Evolutionary conservation across 2,113 vertebrate species (phyloP).

Genomic region (Monopterus albus): DNA sequence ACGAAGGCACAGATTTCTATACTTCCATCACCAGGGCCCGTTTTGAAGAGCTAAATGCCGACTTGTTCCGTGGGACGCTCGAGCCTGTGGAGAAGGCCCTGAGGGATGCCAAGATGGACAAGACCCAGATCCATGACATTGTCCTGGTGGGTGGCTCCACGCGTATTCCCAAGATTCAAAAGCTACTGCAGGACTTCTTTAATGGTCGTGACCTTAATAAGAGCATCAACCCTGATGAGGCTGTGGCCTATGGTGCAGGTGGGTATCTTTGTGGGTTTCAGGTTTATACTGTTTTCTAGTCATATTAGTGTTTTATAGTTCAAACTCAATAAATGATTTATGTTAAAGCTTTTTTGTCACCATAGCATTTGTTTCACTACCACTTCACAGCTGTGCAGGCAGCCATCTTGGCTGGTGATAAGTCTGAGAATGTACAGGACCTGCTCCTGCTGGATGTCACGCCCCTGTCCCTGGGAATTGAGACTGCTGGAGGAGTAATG

Average conservation of each 20-base stretch:
- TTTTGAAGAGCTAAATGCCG: constrained; percentile 92
- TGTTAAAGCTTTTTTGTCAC: background rate
- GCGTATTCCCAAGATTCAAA: constrained; percentile 93
- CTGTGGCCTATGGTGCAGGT: constrained; percentile 92
- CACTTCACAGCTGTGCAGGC: constrained; percentile 88
- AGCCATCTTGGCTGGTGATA: constrained; percentile 91
- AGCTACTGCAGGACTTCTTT: constrained; percentile 90
- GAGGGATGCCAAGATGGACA: constrained; percentile 91
- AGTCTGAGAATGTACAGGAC: constrained; percentile 95
- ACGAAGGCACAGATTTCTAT: constrained; percentile 91
- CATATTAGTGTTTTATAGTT: background rate
- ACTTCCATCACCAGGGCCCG: constrained; percentile 92
- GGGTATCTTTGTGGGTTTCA: constrained; percentile 3
- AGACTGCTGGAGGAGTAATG: constrained; percentile 93
- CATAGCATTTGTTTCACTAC: constrained; percentile 8
- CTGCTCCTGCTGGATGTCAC: constrained; percentile 90
- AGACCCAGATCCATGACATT: constrained; percentile 90
- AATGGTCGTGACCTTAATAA: constrained; percentile 93
- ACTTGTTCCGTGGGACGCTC: constrained; percentile 91
- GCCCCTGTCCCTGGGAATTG: constrained; percentile 89
- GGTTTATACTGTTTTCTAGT: background rate
- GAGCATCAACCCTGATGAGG: constrained; percentile 94
- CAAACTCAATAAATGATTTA: background rate
- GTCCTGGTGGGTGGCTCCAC: constrained; percentile 94
- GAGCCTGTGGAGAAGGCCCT: constrained; percentile 92